Base-by-base conservation (phyloP, 2,888 invertebrate species). In the Mayetiola destructor region DNA sequence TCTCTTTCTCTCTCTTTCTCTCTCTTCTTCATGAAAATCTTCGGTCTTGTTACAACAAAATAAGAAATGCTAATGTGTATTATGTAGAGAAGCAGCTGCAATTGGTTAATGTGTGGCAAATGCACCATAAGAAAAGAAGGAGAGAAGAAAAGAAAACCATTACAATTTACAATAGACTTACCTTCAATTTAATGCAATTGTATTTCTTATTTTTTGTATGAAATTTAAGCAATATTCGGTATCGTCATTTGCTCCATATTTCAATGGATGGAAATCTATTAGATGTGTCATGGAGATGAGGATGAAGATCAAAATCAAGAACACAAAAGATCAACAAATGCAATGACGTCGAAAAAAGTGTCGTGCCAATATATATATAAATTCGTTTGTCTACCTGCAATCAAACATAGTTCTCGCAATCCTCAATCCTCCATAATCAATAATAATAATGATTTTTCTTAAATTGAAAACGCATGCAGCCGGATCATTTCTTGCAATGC, bases 21-120 rank as follows among this genome's bases (percentile, higher is more conserved):
- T n/a, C n/a, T n/a, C n/a, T n/a, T n/a, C n/a, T n/a, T n/a, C n/a
- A n/a, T n/a, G 23, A 23, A 48, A 48, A 27, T 48, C 27, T 48
- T 48, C 27, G n/a, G 48, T 48, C 48, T 48, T 48, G 48, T 48
- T 48, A 48, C 48, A 48, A n/a, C n/a, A n/a, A n/a, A n/a, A n/a
- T n/a, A n/a, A n/a, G 48, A 27, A 48, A 27, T 48, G 48, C 27
- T 48, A 48, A 48, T 23, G 27, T 27, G 48, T 27, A 48, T 48
- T 27, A 48, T 48, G n/a, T 48, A 27, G n/a, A 48, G 27, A 23
- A 27, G 48, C 48, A 48, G 48, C 48, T 48, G 48, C 48, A 48
- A 48, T 27, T 27, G 48, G 27, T 48, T 9, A 27, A n/a, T 48
- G 14, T 16, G n/a, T 27, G 16, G 48, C 48, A 27, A 48, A 40